Base-by-base conservation (phyloP, 2,888 invertebrate genomes). In the Xanthorhoe spadicearia region DNA sequence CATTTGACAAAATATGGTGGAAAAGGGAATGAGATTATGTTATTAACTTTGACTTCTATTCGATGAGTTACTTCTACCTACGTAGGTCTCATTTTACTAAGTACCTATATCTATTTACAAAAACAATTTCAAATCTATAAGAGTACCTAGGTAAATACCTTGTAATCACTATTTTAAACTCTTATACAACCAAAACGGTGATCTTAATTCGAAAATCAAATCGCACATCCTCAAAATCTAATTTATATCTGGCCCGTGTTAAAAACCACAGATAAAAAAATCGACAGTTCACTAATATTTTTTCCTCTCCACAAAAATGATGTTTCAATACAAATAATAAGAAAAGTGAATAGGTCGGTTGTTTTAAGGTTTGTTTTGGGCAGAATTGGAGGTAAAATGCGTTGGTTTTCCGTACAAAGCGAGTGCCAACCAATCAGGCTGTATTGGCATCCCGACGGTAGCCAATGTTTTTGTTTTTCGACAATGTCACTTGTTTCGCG, bases 391-490 rank as follows among this genome's bases (percentile, higher is more conserved):
- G 18, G 32, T 28, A 51, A 51, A n/a, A 51, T 58, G 53, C 18
- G 66, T 66, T 68, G 69, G 75, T 71, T 54, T 62, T 54, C 48
- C 53, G 71, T 68, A 65, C 64, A 66, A 71, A 74, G 72, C 73
- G 69, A 69, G 68, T 68, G 74, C 72, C 77, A 68, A 73, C 78
- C 80, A 80, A 82, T 82, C 82, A 75, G 75, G 69, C 73, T 48
- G 76, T 74, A 75, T 78, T 77, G 75, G 72, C 69, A 64, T 56
- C 58, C 73, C 66, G 53, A 67, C 71, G 71, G 56, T 75, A 71
- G 70, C 51, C 70, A 68, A 63, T 69, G 59, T 68, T 68, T 66
- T 68, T 64, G 69, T 67, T 70, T 61, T 69, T 62, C 65, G 54
- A 43, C 58, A 61, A 63, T 71, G 73, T 70, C 73, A 72, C 73